A percentile compares a stretch with the other conserved stretches of the same genome.
phyloP scores from a whole-genome alignment of 2,113 vertebrate genomes.

The Sisor rabdophorus region DNA sequence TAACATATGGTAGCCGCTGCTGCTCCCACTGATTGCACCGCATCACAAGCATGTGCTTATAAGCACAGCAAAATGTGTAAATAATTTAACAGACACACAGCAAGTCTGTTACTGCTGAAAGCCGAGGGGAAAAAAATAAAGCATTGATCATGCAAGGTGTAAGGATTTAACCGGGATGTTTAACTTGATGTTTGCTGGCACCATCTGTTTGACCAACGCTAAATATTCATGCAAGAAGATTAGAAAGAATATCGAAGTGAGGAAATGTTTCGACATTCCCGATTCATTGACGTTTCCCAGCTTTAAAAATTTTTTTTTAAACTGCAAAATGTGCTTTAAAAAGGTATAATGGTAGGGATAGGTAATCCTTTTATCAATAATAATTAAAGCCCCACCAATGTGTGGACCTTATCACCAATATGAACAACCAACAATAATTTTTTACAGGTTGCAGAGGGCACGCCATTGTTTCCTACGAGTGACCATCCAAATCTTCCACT shows the following conservation, averaged over 20 bases:
- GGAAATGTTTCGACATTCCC: not conserved
- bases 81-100: not conserved
- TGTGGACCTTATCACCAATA: no score
- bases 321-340: not conserved
- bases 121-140: not conserved
- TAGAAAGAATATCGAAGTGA: not conserved
- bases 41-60: constrained; percentile 1
- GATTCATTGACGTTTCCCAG: not conserved
- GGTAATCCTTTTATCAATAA: no score
- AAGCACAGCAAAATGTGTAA: no score
- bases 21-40: constrained; percentile 19
- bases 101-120: not conserved
- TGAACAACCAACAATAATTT: no score
- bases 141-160: not conserved
- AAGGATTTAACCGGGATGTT: not conserved
- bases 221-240: constrained; percentile 1
- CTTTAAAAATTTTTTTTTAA: not conserved
- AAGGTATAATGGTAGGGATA: no score
- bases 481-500: no score
- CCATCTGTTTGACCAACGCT: not conserved
- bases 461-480: no score
- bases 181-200: not conserved
- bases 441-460: no score
- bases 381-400: no score
- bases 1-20: constrained; percentile 4